phyloP scores from a whole-genome alignment of 2,113 vertebrate genomes.

The Ciconia boyciana region DNA sequence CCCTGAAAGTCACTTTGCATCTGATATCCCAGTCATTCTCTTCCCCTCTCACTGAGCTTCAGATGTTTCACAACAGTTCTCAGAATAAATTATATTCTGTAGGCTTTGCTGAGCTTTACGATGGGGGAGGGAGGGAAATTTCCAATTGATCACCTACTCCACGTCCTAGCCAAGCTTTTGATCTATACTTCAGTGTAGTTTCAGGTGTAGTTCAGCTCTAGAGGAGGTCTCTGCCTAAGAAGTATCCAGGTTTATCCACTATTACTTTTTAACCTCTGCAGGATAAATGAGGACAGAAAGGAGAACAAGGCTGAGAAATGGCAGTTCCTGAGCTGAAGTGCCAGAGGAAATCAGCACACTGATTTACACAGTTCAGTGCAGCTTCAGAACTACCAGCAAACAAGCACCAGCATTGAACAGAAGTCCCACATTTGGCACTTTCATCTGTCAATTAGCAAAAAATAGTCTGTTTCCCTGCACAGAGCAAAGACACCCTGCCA shows the following conservation, averaged over 20 bases:
- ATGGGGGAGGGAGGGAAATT: not conserved
- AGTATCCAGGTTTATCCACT: not conserved
- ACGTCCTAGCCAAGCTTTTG: not conserved
- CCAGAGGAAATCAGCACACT: not conserved
- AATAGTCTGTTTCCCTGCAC: not conserved
- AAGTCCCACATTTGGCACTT: not conserved
- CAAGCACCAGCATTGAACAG: not conserved
- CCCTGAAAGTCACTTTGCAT: constrained; percentile 27
- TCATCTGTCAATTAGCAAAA: not conserved
- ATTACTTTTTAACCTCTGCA: not conserved
- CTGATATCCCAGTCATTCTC: not conserved
- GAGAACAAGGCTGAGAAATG: not conserved
- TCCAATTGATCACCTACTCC: not conserved
- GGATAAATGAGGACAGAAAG: not conserved
- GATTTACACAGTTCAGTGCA: not conserved
- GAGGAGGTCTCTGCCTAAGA: not conserved
- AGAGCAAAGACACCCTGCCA: not conserved
- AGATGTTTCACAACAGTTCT: not conserved
- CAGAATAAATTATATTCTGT: not conserved
- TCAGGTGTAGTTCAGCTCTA: not conserved
- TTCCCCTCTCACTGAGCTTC: not conserved
- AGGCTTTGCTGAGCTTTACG: not conserved
- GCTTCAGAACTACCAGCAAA: not conserved
- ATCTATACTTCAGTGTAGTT: not conserved
- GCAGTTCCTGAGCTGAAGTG: not conserved